Evolutionary conservation across 2,888 invertebrate genomes (phyloP), one percentile per base, ranked within the genome.

Genomic region (Pandemis corylana): DNA sequence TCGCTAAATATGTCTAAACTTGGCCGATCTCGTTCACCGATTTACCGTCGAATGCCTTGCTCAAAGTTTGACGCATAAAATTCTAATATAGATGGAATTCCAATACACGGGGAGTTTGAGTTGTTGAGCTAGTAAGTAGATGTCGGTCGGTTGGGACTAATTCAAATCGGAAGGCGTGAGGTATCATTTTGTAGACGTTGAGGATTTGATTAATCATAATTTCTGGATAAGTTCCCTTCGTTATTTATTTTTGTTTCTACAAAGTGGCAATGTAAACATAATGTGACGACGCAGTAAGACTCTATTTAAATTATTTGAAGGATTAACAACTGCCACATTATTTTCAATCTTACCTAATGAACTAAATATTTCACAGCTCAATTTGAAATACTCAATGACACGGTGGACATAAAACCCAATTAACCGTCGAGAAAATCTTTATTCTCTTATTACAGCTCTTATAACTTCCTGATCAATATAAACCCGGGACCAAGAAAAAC

Each of bases 1-100:
- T 72, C 77, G 78, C 80, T 84, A 84, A 85, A 85, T 83, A 87
- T 85, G 84, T 85, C 84, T 82, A 84, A 88, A 88, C 84, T 87
- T 84, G 75, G 76, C 71, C 82, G 80, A 84, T 85, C 82, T 81
- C 77, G 80, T 83, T 84, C 83, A 72, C 77, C 83, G 84, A 86
- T 87, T 88, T 87, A 88, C 86, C 79, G 84, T 77, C 67, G 53
- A 53, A 53, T 65, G 36, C 44, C 36, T 64, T 53, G 28, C 59
- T 59, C 68, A 41, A 69, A 74, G 49, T 69, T 69, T 65, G 74
- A 69, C 49, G 61, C 65, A 61, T 65, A 69, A 74, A 74, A 66
- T 74, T 73, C 68, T 51, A 63, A 41, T 64, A 68, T 68, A 63
- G 56, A 51, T 42, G 73, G 69, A 51, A 69, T 69, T 69, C 69